Conservation (phyloP, 2,797 vertebrate genomes). For the Crax fasciolata region DNA sequence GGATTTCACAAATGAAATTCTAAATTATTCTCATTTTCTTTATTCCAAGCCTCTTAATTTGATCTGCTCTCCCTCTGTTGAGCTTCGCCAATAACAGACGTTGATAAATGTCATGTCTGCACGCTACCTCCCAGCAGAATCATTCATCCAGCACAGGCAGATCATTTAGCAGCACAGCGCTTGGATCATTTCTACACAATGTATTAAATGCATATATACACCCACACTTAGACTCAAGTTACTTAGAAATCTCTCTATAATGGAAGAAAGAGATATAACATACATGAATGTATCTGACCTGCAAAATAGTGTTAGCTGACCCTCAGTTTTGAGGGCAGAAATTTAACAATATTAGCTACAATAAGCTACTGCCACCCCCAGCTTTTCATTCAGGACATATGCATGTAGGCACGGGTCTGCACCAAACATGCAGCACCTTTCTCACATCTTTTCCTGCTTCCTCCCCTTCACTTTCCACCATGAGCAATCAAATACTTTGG, state of each 20-base stretch:
- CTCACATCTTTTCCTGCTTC: background rate
- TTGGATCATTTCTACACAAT: background rate
- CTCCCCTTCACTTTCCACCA: background rate
- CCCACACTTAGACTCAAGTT: background rate
- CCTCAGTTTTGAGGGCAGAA: background rate
- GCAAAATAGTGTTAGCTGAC: background rate
- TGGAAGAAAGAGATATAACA: background rate
- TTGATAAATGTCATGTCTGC: background rate
- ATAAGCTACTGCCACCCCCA: background rate
- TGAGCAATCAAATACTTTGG: background rate
- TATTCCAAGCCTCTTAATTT: slow-evolving; percentile 22
- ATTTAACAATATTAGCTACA: background rate
- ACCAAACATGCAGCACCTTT: background rate
- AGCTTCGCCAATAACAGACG: background rate
- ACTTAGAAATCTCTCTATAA: background rate
- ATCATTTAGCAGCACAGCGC: background rate
- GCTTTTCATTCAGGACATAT: background rate
- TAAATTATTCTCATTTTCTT: slow-evolving; percentile 47
- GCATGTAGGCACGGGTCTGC: background rate
- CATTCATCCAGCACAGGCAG: background rate
- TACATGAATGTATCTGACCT: background rate
- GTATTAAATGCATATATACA: background rate
- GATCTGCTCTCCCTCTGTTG: slow-evolving; percentile 8
- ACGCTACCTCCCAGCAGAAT: background rate
- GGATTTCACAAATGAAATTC: slow-evolving; percentile 63